Conservation (phyloP, 2,888 invertebrate species). For the Pseudococcus jackbeardsleyi region DNA sequence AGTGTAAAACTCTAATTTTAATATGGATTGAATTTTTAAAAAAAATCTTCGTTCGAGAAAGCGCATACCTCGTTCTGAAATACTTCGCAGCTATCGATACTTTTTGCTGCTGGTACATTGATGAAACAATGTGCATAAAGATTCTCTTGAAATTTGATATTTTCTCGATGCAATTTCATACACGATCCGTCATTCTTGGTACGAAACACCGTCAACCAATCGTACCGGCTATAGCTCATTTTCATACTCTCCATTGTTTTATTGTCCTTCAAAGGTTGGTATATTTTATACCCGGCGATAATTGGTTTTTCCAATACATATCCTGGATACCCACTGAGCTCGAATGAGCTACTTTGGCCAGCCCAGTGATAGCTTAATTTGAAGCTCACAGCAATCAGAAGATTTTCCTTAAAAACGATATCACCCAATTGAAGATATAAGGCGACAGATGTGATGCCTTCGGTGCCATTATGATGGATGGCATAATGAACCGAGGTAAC, state of each 20-base stretch:
- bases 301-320: conserved; percentile 79
- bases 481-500: conserved; percentile 70
- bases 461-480: conserved; percentile 72
- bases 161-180: conserved; percentile 61
- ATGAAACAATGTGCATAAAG: conserved; percentile 66
- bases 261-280: conserved; percentile 32
- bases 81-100: conserved; percentile 63
- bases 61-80: conserved; percentile 65
- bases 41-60: not conserved
- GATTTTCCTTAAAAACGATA: conserved; percentile 67
- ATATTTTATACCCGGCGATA: conserved; percentile 71
- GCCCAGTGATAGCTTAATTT: conserved; percentile 67
- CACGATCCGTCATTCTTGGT: conserved; percentile 69
- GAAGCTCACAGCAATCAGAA: conserved; percentile 68
- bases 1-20: too few relatives aligned
- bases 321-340: conserved; percentile 82
- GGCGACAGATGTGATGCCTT: conserved; percentile 71
- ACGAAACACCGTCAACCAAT: conserved; percentile 69
- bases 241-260: conserved; percentile 67
- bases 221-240: conserved; percentile 66
- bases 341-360: conserved; percentile 67
- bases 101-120: conserved; percentile 44
- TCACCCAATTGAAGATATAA: conserved; percentile 71
- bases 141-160: conserved; percentile 66
- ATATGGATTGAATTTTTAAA: too few relatives aligned